Conservation (phyloP, 2,888 invertebrate species). For the Tenthredo mesomela region DNA sequence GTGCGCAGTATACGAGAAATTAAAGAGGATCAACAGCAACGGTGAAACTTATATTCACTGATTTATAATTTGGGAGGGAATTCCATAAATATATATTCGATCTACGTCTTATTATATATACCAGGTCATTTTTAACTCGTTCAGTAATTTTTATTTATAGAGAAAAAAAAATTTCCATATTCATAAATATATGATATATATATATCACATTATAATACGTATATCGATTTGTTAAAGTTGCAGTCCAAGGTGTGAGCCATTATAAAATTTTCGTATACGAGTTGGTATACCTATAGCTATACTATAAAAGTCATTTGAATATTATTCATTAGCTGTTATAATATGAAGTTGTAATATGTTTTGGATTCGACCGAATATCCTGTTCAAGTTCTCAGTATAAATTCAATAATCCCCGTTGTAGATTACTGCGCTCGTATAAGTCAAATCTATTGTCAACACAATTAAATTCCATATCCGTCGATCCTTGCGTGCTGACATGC, state of each 20-base stretch:
- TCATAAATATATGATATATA: not conserved
- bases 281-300: not conserved
- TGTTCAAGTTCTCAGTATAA: not conserved
- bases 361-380: conserved; percentile 21
- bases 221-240: not conserved
- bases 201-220: not conserved
- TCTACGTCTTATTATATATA: too few species aligned
- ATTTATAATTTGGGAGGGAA: not conserved
- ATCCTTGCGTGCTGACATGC: not conserved
- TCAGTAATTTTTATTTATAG: conserved; percentile 3
- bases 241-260: not conserved
- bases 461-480: conserved; percentile 13
- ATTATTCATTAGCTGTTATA: conserved; percentile 11
- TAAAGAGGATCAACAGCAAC: not conserved
- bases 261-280: not conserved
- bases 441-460: not conserved
- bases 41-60: not conserved
- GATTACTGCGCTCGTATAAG: not conserved
- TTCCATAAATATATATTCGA: too few species aligned
- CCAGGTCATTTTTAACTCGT: not conserved
- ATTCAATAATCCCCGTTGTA: not conserved
- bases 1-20: conserved; percentile 30
- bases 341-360: not conserved
- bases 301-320: conserved; percentile 16
- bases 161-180: not conserved